Conservation (phyloP, 2,797 vertebrate species). For the Linurgus olivaceus region DNA sequence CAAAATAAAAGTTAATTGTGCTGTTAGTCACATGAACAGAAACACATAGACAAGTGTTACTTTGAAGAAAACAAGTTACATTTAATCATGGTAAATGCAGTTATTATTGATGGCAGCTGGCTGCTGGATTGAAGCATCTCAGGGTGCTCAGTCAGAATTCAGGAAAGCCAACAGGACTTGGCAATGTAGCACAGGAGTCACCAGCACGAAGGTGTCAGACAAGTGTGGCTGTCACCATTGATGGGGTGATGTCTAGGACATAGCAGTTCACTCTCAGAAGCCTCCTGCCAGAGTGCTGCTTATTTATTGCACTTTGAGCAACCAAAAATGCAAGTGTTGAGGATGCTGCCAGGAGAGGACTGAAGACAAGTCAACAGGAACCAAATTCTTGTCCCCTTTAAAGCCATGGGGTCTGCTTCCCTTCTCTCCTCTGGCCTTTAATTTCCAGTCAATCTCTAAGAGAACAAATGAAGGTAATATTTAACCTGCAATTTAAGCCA, state of each 20-base stretch:
- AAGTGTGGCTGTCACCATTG: rapidly evolving
- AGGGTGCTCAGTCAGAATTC: background rate
- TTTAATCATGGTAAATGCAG: background rate
- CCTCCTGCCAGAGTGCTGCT: background rate
- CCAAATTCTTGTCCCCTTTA: background rate
- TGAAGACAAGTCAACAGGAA: background rate
- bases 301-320: background rate
- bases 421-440: background rate
- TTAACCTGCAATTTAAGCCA: background rate
- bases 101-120: background rate
- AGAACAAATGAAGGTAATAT: background rate
- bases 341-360: background rate
- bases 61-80: background rate
- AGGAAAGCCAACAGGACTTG: background rate
- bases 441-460: background rate
- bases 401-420: background rate
- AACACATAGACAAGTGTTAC: background rate
- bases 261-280: background rate
- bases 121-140: background rate
- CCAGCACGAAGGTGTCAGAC: background rate
- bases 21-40: background rate
- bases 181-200: background rate
- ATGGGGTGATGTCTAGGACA: background rate
- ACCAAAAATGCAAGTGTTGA: background rate
- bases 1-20: background rate